Conservation (phyloP, 2,888 invertebrate species). For the Parthenolecanium corni region DNA sequence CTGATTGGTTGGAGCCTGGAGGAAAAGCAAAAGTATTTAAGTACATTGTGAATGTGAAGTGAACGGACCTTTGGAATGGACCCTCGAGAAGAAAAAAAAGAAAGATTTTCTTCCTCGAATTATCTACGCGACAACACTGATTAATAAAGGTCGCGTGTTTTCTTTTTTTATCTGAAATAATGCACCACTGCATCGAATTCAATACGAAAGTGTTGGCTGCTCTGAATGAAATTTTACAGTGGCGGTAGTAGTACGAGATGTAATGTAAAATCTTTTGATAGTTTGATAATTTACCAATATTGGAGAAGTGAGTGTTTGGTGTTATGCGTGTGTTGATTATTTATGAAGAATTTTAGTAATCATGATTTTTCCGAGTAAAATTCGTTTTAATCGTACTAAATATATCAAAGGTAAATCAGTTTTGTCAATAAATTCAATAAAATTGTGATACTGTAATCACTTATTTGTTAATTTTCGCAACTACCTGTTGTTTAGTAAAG, state of each 20-base stretch:
- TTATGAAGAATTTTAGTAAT: slow-evolving; percentile 22
- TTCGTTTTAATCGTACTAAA: neutral
- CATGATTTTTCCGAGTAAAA: slow-evolving; percentile 14
- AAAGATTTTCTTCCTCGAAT: no score
- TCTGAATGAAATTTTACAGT: slow-evolving; percentile 13
- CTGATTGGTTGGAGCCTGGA: no score
- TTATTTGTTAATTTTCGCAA: slow-evolving; percentile 11
- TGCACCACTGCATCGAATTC: no score
- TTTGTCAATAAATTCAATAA: neutral
- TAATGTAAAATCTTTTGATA: slow-evolving; percentile 15
- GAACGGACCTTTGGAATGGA: no score
- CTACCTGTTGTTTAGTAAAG: slow-evolving; percentile 24
- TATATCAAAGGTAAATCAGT: slow-evolving; percentile 16
- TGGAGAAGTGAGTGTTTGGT: slow-evolving; percentile 8
- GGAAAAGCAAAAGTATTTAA: no score
- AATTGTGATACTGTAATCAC: slow-evolving; percentile 3
- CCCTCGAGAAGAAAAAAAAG: no score
- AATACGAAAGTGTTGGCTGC: slow-evolving; percentile 6
- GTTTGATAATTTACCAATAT: slow-evolving; percentile 26
- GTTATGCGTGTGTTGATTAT: slow-evolving; percentile 19
- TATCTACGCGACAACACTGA: no score
- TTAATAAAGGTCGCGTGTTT: no score
- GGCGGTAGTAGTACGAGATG: slow-evolving; percentile 12
- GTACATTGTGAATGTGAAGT: no score
- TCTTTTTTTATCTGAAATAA: no score